A percentile compares a stretch with the other conserved stretches of the same genome.
Conservation (phyloP, 2,888 invertebrate species). For the Drosophila seclusa region DNA sequence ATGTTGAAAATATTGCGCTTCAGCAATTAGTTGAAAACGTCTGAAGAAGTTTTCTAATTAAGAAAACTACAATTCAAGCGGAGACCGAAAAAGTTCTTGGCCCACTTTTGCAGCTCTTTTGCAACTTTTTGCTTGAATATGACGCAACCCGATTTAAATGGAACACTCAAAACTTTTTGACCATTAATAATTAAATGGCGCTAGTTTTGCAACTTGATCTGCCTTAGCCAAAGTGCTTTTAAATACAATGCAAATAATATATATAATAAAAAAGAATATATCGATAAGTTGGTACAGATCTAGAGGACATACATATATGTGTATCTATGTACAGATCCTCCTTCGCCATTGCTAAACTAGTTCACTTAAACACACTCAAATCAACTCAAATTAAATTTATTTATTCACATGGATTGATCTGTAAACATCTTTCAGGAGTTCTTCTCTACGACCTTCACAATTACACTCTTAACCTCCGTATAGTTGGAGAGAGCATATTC, state of each 20-base stretch:
- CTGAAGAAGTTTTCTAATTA: slow-evolving; percentile 36
- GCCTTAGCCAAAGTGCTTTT: slow-evolving; percentile 5
- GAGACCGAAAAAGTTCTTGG: slow-evolving; percentile 34
- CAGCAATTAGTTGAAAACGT: slow-evolving; percentile 6
- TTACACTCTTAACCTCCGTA: slow-evolving; percentile 96
- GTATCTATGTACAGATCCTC: not conserved
- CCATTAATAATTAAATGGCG: slow-evolving; percentile 12
- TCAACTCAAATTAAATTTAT: too few relatives aligned
- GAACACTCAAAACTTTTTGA: slow-evolving; percentile 30
- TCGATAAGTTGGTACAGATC: not conserved
- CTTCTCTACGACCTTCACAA: slow-evolving; percentile 90
- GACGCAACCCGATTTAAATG: slow-evolving; percentile 7
- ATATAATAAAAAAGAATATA: not conserved
- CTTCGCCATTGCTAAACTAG: not conserved
- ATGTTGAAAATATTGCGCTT: slow-evolving; percentile 9
- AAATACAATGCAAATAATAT: not conserved
- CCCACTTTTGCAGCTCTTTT: slow-evolving; percentile 6
- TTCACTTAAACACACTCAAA: not conserved
- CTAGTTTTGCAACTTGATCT: slow-evolving; percentile 16
- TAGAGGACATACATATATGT: not conserved
- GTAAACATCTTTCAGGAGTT: slow-evolving; percentile 87
- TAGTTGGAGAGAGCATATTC: slow-evolving; percentile 96
- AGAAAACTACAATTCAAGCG: slow-evolving; percentile 15
- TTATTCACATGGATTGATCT: not conserved
- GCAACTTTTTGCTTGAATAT: slow-evolving; percentile 13